Conservation (phyloP, 2,888 invertebrate genomes). For the Drosophila recens region DNA sequence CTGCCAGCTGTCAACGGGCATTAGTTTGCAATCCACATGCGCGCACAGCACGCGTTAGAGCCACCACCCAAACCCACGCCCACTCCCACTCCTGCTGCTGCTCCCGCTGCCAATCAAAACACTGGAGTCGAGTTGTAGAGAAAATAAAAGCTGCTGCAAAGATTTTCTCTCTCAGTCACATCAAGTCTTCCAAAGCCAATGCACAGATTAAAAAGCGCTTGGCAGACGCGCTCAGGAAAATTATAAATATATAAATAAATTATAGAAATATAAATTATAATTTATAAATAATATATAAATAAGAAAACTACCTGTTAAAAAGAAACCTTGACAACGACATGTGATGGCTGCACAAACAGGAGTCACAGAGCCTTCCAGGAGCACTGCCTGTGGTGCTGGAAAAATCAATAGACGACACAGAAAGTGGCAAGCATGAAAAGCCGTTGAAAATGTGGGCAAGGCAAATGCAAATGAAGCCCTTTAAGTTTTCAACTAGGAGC, state of each 20-base stretch:
- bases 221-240: slow-evolving; percentile 63
- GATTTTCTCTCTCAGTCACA: slow-evolving; percentile 76
- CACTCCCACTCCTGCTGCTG: too few relatives aligned
- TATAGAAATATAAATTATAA: slow-evolving; percentile 13
- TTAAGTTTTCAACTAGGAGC: slow-evolving; percentile 49
- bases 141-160: slow-evolving; percentile 75
- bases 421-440: slow-evolving; percentile 12
- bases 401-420: slow-evolving; percentile 67
- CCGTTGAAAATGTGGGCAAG: slow-evolving; percentile 30
- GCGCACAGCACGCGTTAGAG: slow-evolving; percentile 53
- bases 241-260: slow-evolving; percentile 35
- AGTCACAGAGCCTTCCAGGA: slow-evolving; percentile 1
- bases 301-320: slow-evolving; percentile 17
- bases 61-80: slow-evolving; percentile 7
- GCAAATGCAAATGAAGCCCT: slow-evolving; percentile 45
- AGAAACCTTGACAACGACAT: slow-evolving; percentile 27
- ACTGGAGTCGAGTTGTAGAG: slow-evolving; percentile 55
- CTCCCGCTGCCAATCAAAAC: slow-evolving; percentile 48
- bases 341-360: not conserved
- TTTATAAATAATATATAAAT: slow-evolving; percentile 17
- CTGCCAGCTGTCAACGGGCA: slow-evolving; percentile 52
- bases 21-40: slow-evolving; percentile 39
- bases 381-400: slow-evolving; percentile 34
- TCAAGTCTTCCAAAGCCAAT: slow-evolving; percentile 83
- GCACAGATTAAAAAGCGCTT: slow-evolving; percentile 19